Evolutionary conservation across 2,888 invertebrate species (phyloP), one percentile per base, ranked within the genome.

Genomic region (Gastracanthus pulcherrimus): DNA sequence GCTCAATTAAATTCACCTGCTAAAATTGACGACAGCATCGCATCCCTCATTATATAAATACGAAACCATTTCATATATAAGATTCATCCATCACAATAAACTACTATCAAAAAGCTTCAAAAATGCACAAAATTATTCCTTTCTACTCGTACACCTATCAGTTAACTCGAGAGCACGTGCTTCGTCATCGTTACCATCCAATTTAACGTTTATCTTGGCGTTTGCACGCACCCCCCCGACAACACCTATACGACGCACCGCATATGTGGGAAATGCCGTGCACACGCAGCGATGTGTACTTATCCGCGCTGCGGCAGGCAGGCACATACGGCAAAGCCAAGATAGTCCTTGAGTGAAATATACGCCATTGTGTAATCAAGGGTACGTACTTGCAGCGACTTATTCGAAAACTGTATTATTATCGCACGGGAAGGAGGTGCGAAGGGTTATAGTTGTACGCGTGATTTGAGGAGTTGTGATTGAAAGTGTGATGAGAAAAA

Each of bases 151-250:
- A n/a, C n/a, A n/a, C n/a, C n/a, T n/a, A n/a, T n/a, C n/a, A n/a
- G n/a, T n/a, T 45, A 45, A 45, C n/a, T n/a, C 16, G n/a, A 1
- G n/a, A 3, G 13, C 13, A n/a, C 66, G 45, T 38, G 19, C 60
- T 78, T 72, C 62, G 38, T 71, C 78, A 71, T 72, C 71, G 48
- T 51, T 72, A 71, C 62, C 71, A 55, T 72, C 45, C 36, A 34
- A 72, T 72, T 72, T 66, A 71, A 72, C 71, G 55, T 71, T 64
- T 51, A 78, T 78, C 34, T 23, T 34, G 19, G 23, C 69, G 58
- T 29, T 55, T 34, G 29, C 62, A 29, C 60, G 58, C 38, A 16
- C n/a, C 13, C 6, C 45, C 13, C 31, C n/a, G n/a, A n/a, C n/a
- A n/a, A n/a, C n/a, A 7, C n/a, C 3, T 38, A 13, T 45, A 41